These are phyloP conservation scores for Megamerina dolium DNA, from an alignment of 2,888 invertebrate genomes.

Conservation along the genomic window DNA sequence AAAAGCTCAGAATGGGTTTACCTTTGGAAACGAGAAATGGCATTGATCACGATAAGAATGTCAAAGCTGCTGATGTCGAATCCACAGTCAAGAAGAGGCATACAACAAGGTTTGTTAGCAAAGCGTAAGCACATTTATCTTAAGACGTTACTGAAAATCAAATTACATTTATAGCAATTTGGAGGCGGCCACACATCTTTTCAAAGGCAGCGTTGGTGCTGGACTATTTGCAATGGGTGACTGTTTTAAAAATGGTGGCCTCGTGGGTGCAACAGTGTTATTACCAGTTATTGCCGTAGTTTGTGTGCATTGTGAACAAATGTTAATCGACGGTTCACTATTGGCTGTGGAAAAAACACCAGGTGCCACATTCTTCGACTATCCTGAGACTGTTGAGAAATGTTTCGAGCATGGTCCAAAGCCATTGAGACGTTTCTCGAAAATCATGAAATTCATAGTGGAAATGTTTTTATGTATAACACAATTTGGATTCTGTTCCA, in stretches of 20 bases:
- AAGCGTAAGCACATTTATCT: not conserved
- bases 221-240: slow-evolving; percentile 94
- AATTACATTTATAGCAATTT: slow-evolving; percentile 59
- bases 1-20: slow-evolving; percentile 21
- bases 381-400: slow-evolving; percentile 76
- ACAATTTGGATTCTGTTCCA: slow-evolving; percentile 95
- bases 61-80: slow-evolving; percentile 9
- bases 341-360: slow-evolving; percentile 36
- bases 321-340: slow-evolving; percentile 56
- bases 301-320: slow-evolving; percentile 87
- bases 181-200: slow-evolving; percentile 83
- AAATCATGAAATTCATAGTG: slow-evolving; percentile 63
- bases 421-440: slow-evolving; percentile 56
- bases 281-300: slow-evolving; percentile 79
- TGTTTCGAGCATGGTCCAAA: slow-evolving; percentile 70
- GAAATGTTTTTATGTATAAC: slow-evolving; percentile 86
- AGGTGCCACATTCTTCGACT: slow-evolving; percentile 58
- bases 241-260: slow-evolving; percentile 85
- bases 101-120: slow-evolving; percentile 22
- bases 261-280: slow-evolving; percentile 71
- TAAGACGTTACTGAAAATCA: not conserved
- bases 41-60: slow-evolving; percentile 1
- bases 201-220: slow-evolving; percentile 93
- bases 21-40: slow-evolving; percentile 11
- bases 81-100: slow-evolving; percentile 24